These are phyloP conservation scores for Drosophila atroscutellata DNA, from an alignment of 2,888 invertebrate species.

Conservation along the genomic window DNA sequence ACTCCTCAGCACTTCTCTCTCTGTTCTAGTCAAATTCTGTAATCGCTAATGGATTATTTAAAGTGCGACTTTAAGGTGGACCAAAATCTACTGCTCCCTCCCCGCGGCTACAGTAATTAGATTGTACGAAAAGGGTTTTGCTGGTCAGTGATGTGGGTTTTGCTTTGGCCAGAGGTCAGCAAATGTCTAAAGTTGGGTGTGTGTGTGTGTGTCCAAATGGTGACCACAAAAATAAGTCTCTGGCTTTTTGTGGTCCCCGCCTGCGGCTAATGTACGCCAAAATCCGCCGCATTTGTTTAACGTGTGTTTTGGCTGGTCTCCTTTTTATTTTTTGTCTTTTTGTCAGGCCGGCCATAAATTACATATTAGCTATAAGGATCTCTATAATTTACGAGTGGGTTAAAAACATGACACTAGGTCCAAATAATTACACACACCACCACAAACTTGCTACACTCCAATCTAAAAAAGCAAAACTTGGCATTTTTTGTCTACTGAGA, in stretches of 20 bases:
- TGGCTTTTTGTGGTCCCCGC: constrained; percentile 49
- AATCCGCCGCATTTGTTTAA: constrained; percentile 74
- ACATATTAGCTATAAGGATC: constrained; percentile 79
- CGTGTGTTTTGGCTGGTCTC: constrained; percentile 40
- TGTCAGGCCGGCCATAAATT: constrained; percentile 69
- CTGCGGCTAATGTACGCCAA: constrained; percentile 69
- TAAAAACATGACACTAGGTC: constrained; percentile 57
- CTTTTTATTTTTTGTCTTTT: constrained; percentile 24
- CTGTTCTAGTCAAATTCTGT: constrained; percentile 51
- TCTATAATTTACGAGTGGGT: constrained; percentile 78
- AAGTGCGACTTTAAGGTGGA: constrained; percentile 67
- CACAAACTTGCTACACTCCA: neutral
- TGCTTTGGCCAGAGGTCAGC: constrained; percentile 35
- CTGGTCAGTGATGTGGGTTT: constrained; percentile 56
- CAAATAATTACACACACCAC: constrained; percentile 57
- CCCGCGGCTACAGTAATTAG: constrained; percentile 65
- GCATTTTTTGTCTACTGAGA: neutral
- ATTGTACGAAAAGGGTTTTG: constrained; percentile 59
- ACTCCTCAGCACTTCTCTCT: constrained; percentile 2
- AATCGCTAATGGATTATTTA: constrained; percentile 79
- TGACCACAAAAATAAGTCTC: constrained; percentile 62
- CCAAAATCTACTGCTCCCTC: neutral
- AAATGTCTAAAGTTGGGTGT: constrained; percentile 23
- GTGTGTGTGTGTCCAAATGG: constrained; percentile 33
- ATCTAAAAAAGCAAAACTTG: constrained; percentile 2